phyloP scores from a whole-genome alignment of 2,888 invertebrate genomes.

The Elysia crispata region DNA sequence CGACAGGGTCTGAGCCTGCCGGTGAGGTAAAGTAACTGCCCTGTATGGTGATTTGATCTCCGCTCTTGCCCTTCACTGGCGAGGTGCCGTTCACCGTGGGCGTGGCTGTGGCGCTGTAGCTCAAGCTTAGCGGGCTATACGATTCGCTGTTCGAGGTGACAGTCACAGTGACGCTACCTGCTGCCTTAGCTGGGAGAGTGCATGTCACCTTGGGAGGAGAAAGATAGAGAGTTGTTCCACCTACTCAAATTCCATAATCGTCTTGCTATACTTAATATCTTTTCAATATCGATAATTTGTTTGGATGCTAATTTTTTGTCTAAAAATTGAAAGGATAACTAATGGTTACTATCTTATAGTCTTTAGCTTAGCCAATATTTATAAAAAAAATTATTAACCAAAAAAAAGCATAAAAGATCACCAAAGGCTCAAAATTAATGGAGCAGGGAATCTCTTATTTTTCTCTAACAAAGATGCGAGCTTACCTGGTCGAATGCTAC shows the following conservation, averaged over 20 bases:
- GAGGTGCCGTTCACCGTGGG: slow-evolving; percentile 55
- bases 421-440: too few species aligned
- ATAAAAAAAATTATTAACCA: too few species aligned
- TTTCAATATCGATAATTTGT: too few species aligned
- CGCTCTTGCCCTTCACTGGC: slow-evolving; percentile 56
- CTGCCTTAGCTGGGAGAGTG: slow-evolving; percentile 53
- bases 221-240: too few species aligned
- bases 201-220: slow-evolving; percentile 26
- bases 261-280: too few species aligned
- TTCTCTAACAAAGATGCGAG: neutral
- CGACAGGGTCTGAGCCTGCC: slow-evolving; percentile 41
- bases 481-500: slow-evolving; percentile 15
- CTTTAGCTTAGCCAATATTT: too few species aligned
- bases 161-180: slow-evolving; percentile 51
- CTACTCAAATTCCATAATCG: too few species aligned
- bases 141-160: slow-evolving; percentile 57
- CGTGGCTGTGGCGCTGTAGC: slow-evolving; percentile 53
- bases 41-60: slow-evolving; percentile 55
- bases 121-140: slow-evolving; percentile 48
- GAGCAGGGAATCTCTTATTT: too few species aligned
- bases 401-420: too few species aligned
- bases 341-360: too few species aligned
- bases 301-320: too few species aligned
- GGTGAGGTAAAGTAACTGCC: slow-evolving; percentile 56
- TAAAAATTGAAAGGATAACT: too few species aligned